These are phyloP conservation scores for Oreonectes daqikongensis DNA, from an alignment of 2,797 vertebrate genomes.

Conservation along the genomic window DNA sequence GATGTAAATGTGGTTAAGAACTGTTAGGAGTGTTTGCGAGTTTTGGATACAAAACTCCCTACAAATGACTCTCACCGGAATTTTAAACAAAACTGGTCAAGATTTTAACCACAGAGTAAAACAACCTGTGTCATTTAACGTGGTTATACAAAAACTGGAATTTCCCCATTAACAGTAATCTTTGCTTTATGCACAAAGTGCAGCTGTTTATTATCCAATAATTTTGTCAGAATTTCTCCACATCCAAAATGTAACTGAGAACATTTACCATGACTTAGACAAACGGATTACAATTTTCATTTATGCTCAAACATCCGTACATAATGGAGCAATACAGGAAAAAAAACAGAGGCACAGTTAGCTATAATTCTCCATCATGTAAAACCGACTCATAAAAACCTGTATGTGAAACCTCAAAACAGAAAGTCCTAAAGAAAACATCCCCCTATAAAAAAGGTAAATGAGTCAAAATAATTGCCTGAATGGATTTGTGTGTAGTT, in stretches of 20 bases:
- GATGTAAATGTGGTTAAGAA: not conserved
- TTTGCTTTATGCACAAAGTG: not conserved
- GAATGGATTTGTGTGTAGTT: not conserved
- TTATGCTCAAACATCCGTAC: slow-evolving; percentile 13
- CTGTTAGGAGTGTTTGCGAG: not conserved
- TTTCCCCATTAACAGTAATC: not conserved
- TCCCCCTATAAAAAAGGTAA: not conserved
- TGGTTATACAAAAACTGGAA: not conserved
- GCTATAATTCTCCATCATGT: not conserved
- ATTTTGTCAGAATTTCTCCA: not conserved
- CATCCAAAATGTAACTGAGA: not conserved
- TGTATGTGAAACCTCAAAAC: slow-evolving; percentile 1
- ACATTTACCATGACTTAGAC: not conserved
- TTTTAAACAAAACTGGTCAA: not conserved
- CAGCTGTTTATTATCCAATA: not conserved
- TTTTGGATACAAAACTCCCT: not conserved
- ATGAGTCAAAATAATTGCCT: not conserved
- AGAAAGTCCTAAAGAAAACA: slow-evolving; percentile 1
- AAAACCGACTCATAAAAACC: slow-evolving; percentile 7
- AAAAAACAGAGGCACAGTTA: slow-evolving; percentile 12
- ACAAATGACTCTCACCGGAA: not conserved
- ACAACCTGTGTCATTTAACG: not conserved
- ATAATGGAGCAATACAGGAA: slow-evolving; percentile 3
- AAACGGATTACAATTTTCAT: not conserved
- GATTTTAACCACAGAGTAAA: not conserved